Evolutionary conservation across 1,140 invertebrate species (phyloP).

Genomic region (Sarcophaga peregrina): DNA sequence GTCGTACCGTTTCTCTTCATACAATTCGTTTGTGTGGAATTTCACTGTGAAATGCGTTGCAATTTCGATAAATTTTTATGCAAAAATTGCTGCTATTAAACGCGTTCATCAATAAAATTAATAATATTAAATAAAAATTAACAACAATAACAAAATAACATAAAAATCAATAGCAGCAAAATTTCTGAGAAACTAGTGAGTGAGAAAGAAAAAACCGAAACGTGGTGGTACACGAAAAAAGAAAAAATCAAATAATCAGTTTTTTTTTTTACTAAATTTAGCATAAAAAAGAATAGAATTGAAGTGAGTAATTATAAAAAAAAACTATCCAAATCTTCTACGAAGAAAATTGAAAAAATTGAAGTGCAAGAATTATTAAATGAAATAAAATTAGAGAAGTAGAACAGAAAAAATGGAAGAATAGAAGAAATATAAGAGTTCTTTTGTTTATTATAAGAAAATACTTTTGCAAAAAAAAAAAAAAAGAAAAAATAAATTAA

Average conservation of each 20-base stretch:
- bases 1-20: constrained; percentile 10
- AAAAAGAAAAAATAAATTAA: not conserved
- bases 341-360: too few relatives aligned
- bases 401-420: not conserved
- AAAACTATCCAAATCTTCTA: too few relatives aligned
- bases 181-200: not conserved
- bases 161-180: not conserved
- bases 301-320: not conserved
- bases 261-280: constrained; percentile 17
- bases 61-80: constrained; percentile 22
- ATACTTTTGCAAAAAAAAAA: not conserved
- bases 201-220: not conserved
- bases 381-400: not conserved
- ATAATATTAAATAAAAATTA: not conserved
- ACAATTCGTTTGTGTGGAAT: constrained; percentile 18
- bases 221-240: constrained; percentile 16
- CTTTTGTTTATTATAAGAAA: not conserved
- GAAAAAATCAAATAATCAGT: not conserved
- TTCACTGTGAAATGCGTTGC: constrained; percentile 6
- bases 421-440: constrained; percentile 3
- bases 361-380: not conserved
- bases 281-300: not conserved
- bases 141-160: not conserved
- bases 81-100: not conserved
- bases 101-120: not conserved